These are phyloP conservation scores for Chinchilla lanigera DNA, from an alignment of 2,113 vertebrate genomes.

Conservation along the genomic window DNA sequence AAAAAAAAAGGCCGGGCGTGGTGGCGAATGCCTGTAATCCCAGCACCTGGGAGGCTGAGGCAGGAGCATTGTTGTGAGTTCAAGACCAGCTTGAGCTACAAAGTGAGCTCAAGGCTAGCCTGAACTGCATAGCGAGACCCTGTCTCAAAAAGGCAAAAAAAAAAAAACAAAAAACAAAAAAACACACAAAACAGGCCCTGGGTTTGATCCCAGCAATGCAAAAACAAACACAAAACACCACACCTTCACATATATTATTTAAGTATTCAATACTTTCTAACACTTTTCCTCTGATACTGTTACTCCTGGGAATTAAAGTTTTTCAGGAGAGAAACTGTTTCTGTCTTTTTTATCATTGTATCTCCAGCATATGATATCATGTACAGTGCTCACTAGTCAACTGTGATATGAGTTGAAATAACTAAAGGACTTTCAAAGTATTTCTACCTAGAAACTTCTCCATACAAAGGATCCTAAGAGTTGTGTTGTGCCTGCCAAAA, in stretches of 20 bases:
- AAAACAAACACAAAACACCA: background rate
- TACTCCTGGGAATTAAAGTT: constrained; percentile 5
- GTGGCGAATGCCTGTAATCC: too few species aligned
- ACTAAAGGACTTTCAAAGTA: constrained; percentile 48
- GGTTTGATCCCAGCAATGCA: background rate
- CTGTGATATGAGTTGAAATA: constrained; percentile 44
- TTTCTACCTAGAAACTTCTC: constrained; percentile 18
- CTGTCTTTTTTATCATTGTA: background rate
- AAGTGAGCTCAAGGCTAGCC: too few species aligned
- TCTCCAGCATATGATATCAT: background rate
- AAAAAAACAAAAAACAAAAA: background rate
- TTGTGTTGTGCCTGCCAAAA: background rate
- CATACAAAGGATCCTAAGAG: constrained; percentile 19
- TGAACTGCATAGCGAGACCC: too few species aligned
- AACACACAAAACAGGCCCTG: background rate
- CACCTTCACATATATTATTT: constrained; percentile 5
- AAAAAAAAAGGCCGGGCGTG: too few species aligned
- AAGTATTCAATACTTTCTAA: background rate
- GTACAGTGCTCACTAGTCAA: background rate
- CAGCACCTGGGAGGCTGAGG: too few species aligned
- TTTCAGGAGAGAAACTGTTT: background rate
- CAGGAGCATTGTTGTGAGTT: too few species aligned
- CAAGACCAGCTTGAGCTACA: too few species aligned
- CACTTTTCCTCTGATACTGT: background rate
- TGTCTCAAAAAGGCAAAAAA: too few species aligned